Evolutionary conservation across 2,113 vertebrate species (phyloP).

Genomic region (Numenius arquata): DNA sequence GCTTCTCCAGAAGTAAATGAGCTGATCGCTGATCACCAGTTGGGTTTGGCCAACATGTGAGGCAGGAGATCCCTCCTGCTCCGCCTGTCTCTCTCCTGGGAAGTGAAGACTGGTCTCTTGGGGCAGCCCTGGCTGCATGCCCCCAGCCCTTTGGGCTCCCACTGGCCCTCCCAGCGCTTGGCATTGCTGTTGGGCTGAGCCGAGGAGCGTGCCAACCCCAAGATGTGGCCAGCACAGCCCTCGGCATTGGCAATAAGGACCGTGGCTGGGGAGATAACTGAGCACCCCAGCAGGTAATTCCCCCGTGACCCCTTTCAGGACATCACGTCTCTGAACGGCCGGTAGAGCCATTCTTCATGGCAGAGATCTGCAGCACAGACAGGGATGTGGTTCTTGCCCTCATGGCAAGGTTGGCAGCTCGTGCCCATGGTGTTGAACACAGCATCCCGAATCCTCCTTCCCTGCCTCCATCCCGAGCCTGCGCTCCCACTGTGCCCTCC

Average conservation of each 20-base stretch:
- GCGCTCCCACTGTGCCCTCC: fast-evolving
- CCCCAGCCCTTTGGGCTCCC: fast-evolving
- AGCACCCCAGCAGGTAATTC: not conserved
- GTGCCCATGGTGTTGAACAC: not conserved
- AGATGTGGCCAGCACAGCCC: not conserved
- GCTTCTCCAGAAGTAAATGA: not conserved
- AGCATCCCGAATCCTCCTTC: not conserved
- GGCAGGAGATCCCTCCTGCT: not conserved
- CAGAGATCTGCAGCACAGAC: not conserved
- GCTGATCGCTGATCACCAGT: not conserved
- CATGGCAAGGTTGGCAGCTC: not conserved
- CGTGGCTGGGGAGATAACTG: not conserved
- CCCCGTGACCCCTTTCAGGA: not conserved
- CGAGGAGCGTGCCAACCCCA: not conserved
- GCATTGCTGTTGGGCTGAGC: not conserved
- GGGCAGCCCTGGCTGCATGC: not conserved
- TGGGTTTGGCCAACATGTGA: not conserved
- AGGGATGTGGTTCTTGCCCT: not conserved
- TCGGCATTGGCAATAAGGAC: not conserved
- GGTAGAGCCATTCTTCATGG: not conserved
- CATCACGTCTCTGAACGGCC: fast-evolving
- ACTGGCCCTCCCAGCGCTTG: not conserved
- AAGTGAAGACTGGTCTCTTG: not conserved
- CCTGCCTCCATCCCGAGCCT: fast-evolving
- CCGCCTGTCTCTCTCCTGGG: not conserved